Evolutionary conservation across 2,888 invertebrate genomes (phyloP), one percentile per base, ranked within the genome.

Genomic region (Glaucopsyche alexis): DNA sequence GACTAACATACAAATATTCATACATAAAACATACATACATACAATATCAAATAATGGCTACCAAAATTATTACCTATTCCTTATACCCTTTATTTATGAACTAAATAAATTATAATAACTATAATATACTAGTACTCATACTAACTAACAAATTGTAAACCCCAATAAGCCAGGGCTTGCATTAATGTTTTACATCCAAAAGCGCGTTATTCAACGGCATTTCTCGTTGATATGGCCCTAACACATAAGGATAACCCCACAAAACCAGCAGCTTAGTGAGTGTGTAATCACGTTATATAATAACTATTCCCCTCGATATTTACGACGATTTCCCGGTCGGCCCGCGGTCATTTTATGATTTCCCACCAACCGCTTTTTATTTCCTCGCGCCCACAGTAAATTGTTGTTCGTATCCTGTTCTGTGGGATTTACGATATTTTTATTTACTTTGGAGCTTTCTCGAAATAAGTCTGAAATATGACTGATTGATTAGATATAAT

Each of bases 361-460:
- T 60, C 60, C 60, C 29, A 29, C 60, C 60, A 7, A 66, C 78
- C 76, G 82, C 81, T 83, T 86, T 87, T 85, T 85, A 85, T 83
- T 83, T 79, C 79, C 76, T 76, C 75, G 80, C 79, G 76, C 78
- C 83, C 81, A 80, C 82, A 84, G 81, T 87, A 86, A 86, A 87
- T 86, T 82, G 81, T 79, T 77, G 79, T 79, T 79, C 81, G 79
- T 81, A 80, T 83, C 83, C 82, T 60, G 81, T 80, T 78, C 64
- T 42, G 40, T 74, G 73, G 65, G 49, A 42, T 66, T 66, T 66
- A 66, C 66, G 66, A n/a, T 66, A 66, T 42, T 66, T 65, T 60
- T 60, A 60, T 60, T 13, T 60, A 60, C 60, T 60, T 29, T 38
- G 2, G 29, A 60, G 29, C 29, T 60, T 60, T 60, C 29, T 29